A percentile compares a stretch with the other conserved stretches of the same genome.
phyloP scores from a whole-genome alignment of 2,113 vertebrate genomes.

The Rattus rattus region DNA sequence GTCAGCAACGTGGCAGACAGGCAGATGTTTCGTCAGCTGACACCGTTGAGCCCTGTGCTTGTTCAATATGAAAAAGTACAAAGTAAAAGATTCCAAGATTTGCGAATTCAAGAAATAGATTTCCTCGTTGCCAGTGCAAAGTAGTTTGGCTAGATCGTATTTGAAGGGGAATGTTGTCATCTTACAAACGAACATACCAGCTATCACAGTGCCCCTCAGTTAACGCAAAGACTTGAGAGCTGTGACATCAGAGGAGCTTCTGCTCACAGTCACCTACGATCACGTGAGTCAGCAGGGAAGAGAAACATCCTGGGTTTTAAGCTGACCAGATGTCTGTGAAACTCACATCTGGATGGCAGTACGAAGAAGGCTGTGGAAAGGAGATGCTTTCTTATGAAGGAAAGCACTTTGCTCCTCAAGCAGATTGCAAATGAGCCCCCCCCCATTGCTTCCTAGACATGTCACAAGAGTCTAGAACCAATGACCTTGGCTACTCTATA shows the following conservation, averaged over 20 bases:
- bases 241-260: not conserved
- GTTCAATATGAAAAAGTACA: not conserved
- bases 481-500: not conserved
- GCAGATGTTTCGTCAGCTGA: not conserved
- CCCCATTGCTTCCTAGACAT: not conserved
- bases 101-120: conserved; percentile 4
- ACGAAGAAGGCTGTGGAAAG: not conserved
- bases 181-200: not conserved
- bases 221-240: not conserved
- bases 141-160: conserved; percentile 7
- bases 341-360: not conserved
- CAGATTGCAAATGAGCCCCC: not conserved
- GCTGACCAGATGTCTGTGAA: not conserved
- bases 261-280: not conserved
- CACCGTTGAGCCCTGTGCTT: not conserved
- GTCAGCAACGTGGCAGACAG: not conserved
- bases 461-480: not conserved
- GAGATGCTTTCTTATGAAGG: not conserved
- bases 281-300: not conserved
- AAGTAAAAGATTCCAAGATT: conserved; percentile 20
- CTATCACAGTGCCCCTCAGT: not conserved
- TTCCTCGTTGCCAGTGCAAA: not conserved
- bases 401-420: conserved; percentile 16
- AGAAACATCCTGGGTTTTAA: not conserved
- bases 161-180: conserved; percentile 45